These are phyloP conservation scores for Lanistes nyassanus DNA, from an alignment of 1,140 invertebrate genomes.

Conservation along the genomic window DNA sequence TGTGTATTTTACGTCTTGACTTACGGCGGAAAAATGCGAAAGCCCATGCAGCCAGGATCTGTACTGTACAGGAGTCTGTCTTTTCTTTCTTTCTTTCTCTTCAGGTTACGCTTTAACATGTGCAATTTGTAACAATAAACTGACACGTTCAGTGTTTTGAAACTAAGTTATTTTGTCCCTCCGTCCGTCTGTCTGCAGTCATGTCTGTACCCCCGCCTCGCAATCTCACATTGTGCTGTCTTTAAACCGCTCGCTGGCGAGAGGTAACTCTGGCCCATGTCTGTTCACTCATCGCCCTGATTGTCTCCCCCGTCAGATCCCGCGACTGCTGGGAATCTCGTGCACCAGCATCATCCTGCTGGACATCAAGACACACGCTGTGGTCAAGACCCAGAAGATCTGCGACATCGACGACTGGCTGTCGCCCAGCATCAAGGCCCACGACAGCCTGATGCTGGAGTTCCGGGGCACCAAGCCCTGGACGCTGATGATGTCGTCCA, in stretches of 20 bases:
- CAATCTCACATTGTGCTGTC: too few relatives aligned
- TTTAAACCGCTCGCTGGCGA: too few relatives aligned
- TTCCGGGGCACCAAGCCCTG: constrained; percentile 73
- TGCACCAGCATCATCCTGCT: constrained; percentile 74
- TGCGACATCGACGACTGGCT: constrained; percentile 77
- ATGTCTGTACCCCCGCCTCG: too few relatives aligned
- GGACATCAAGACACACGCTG: constrained; percentile 74
- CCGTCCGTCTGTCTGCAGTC: too few relatives aligned
- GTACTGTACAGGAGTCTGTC: too few relatives aligned
- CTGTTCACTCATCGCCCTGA: too few relatives aligned
- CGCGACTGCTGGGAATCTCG: constrained; percentile 74
- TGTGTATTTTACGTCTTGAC: too few relatives aligned
- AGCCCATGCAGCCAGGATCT: too few relatives aligned
- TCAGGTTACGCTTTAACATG: background rate
- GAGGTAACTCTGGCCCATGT: too few relatives aligned
- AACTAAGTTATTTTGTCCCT: too few relatives aligned
- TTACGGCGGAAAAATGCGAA: too few relatives aligned
- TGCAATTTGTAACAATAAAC: background rate
- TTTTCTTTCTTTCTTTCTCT: constrained; percentile 4
- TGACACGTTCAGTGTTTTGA: too few relatives aligned
- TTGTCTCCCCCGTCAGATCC: constrained; percentile 66
- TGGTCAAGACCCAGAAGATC: constrained; percentile 73
- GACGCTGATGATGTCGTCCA: constrained; percentile 67
- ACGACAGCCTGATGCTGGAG: constrained; percentile 75
- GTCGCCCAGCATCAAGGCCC: constrained; percentile 73